Conservation (phyloP, 37 sponge, comb jelly and placozoan genomes). For the Hormiphora californensis region DNA sequence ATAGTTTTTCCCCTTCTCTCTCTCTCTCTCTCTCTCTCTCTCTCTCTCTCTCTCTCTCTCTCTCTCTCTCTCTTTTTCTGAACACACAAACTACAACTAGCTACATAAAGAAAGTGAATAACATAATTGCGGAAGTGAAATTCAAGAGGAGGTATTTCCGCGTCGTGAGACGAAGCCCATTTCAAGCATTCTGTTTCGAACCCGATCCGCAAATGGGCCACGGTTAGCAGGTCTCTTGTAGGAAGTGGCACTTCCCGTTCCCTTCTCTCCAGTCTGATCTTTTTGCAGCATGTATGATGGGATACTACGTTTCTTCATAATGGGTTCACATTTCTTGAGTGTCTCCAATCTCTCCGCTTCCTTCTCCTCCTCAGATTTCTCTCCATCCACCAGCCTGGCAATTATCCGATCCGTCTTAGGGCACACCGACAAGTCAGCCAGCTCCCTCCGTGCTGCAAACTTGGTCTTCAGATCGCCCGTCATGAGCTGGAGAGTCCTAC, state of each 20-base stretch:
- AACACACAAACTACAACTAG: too few species aligned
- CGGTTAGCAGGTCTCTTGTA: constrained; percentile 43
- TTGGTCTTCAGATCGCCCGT: constrained; percentile 4
- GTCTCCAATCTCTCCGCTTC: neutral
- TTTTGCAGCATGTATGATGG: constrained; percentile 11
- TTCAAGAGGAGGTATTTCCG: constrained; percentile 4
- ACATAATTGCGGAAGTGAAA: too few species aligned
- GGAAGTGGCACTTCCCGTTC: neutral
- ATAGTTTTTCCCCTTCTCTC: too few species aligned
- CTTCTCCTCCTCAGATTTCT: neutral
- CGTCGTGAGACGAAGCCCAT: constrained; percentile 49
- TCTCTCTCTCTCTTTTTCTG: too few species aligned
- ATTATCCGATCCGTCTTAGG: neutral
- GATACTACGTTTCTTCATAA: neutral
- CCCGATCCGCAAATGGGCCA: constrained; percentile 34
- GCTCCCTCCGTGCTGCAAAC: neutral
- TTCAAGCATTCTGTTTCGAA: constrained; percentile 44
- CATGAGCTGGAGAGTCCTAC: neutral
- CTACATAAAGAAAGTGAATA: too few species aligned
- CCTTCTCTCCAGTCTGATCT: neutral
- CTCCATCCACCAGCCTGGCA: neutral
- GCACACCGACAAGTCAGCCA: constrained; percentile 26
- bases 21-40: too few species aligned
- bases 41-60: too few species aligned
- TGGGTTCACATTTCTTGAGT: neutral